Conservation (phyloP, 2,888 invertebrate genomes). For the Drosophila rubida region DNA sequence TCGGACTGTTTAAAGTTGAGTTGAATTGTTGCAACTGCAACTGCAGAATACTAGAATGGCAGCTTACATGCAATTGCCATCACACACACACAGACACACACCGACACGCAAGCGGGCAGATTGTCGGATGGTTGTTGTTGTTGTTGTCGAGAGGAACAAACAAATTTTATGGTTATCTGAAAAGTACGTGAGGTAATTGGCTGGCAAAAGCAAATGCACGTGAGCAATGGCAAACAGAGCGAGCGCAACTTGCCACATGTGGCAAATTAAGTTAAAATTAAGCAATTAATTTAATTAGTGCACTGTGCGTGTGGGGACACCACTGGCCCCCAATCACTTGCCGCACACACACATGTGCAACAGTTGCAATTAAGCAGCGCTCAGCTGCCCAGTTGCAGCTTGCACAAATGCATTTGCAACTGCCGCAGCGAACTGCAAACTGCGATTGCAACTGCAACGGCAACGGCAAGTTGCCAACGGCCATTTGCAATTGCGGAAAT, state of each 20-base stretch:
- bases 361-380: conserved; percentile 55
- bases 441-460: conserved; percentile 3
- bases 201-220: conserved; percentile 53
- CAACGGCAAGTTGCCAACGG: conserved; percentile 41
- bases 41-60: conserved; percentile 7
- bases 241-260: conserved; percentile 69
- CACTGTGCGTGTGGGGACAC: conserved; percentile 42
- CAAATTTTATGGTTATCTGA: conserved; percentile 63
- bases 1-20: conserved; percentile 4
- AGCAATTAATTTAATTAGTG: conserved; percentile 80
- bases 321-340: conserved; percentile 43
- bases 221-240: conserved; percentile 50
- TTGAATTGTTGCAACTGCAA: conserved; percentile 23
- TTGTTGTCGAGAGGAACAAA: conserved; percentile 46
- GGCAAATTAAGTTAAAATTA: conserved; percentile 81
- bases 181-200: conserved; percentile 53
- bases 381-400: conserved; percentile 34
- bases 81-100: background rate
- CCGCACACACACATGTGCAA: conserved; percentile 53
- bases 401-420: conserved; percentile 12
- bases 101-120: conserved; percentile 15
- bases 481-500: conserved; percentile 73
- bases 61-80: conserved; percentile 4
- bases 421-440: background rate
- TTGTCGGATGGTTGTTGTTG: conserved; percentile 14